Conservation (phyloP, 2,888 invertebrate genomes). For the Linnaemya vulpina region DNA sequence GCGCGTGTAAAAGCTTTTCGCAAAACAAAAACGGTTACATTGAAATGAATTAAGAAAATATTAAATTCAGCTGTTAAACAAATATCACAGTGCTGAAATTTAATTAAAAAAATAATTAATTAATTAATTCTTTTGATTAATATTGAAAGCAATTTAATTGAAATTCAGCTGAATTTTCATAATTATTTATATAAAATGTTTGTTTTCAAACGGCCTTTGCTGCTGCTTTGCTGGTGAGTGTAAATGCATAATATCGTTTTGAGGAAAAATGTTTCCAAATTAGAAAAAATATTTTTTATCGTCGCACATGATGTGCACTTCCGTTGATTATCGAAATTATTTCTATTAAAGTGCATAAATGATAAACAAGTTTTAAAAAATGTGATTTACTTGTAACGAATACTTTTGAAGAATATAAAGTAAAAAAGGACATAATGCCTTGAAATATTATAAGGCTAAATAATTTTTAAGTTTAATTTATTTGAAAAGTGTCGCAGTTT, state of each 20-base stretch:
- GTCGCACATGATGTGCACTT: slow-evolving; percentile 54
- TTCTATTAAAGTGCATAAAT: not conserved
- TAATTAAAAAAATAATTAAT: slow-evolving; percentile 7
- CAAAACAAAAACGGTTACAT: slow-evolving; percentile 56
- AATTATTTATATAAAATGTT: slow-evolving; percentile 60
- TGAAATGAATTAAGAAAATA: slow-evolving; percentile 23
- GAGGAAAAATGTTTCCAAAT: not conserved
- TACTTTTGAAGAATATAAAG: too few species aligned
- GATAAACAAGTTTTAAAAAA: not conserved
- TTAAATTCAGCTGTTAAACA: not conserved
- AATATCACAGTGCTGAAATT: not conserved
- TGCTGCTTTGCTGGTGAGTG: slow-evolving; percentile 73
- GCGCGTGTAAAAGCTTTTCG: slow-evolving; percentile 70
- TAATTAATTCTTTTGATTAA: not conserved
- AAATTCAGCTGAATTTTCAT: not conserved
- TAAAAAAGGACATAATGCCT: too few species aligned
- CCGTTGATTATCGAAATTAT: slow-evolving; percentile 62
- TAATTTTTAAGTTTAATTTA: too few species aligned
- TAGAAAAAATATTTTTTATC: slow-evolving; percentile 31
- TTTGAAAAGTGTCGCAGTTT: too few species aligned
- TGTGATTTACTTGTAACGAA: too few species aligned
- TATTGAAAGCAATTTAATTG: not conserved
- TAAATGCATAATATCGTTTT: not conserved
- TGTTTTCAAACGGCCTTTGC: slow-evolving; percentile 68
- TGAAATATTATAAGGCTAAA: too few species aligned